Conservation (phyloP, 2,797 vertebrate species). For the Chrysolophus pictus region DNA sequence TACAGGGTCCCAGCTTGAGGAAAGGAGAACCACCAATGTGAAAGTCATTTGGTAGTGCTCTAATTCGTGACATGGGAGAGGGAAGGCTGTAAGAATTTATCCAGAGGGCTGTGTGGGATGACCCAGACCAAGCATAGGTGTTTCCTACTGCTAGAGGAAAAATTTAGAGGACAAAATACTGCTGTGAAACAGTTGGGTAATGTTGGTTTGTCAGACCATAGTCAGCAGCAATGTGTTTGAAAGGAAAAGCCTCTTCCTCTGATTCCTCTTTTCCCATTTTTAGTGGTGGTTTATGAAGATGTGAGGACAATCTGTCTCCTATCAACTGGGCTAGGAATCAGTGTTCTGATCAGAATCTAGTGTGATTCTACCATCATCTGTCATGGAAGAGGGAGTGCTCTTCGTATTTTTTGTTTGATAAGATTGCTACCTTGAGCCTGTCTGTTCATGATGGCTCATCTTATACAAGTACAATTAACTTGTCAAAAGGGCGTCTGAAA, state of each 20-base stretch:
- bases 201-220: background rate
- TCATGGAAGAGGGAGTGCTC: background rate
- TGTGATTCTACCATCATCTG: background rate
- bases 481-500: slow-evolving; percentile 24
- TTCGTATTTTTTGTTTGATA: background rate
- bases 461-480: background rate
- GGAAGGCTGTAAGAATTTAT: background rate
- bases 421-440: background rate
- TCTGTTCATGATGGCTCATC: background rate
- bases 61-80: background rate
- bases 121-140: background rate
- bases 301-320: background rate
- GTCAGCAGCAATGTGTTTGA: background rate
- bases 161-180: background rate
- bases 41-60: background rate
- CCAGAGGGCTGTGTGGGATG: background rate
- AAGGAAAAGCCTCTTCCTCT: background rate
- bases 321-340: background rate
- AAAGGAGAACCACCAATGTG: background rate
- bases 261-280: background rate
- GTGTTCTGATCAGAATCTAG: background rate
- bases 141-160: background rate
- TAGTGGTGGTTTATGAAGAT: background rate
- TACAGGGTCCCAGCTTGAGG: background rate
- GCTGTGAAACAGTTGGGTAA: background rate